phyloP scores from a whole-genome alignment of 2,113 vertebrate species.

The Grus americana region DNA sequence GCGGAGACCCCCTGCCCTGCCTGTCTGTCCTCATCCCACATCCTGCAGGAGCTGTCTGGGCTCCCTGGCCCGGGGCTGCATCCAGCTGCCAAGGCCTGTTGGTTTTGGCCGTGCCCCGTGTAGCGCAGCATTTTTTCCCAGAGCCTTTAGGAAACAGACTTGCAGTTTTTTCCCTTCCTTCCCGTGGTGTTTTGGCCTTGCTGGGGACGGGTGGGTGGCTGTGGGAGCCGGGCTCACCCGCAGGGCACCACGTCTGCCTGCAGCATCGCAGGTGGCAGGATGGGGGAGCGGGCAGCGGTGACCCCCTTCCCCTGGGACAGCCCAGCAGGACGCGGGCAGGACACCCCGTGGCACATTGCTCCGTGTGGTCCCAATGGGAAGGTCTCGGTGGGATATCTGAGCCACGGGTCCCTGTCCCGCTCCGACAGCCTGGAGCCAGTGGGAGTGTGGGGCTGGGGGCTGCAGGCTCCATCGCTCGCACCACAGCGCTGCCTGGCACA shows the following conservation, averaged over 20 bases:
- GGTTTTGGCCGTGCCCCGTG: slow-evolving; percentile 51
- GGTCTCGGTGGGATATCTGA: accelerated
- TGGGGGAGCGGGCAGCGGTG: accelerated
- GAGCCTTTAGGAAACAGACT: slow-evolving; percentile 54
- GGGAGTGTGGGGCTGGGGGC: not conserved
- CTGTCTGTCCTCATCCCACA: slow-evolving; percentile 8
- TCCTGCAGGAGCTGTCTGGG: slow-evolving; percentile 54
- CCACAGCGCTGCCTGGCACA: not conserved
- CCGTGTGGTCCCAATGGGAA: accelerated
- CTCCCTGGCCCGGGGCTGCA: not conserved
- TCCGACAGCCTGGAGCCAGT: accelerated
- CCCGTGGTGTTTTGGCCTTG: not conserved
- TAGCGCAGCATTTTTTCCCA: slow-evolving; percentile 47
- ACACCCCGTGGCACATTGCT: not conserved
- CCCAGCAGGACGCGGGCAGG: accelerated
- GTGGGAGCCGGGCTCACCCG: not conserved
- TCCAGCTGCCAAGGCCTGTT: slow-evolving; percentile 31
- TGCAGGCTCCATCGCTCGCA: not conserved
- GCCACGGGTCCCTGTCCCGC: accelerated
- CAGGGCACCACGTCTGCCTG: not conserved
- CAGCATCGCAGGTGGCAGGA: not conserved
- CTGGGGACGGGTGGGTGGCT: not conserved
- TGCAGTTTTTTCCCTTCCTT: slow-evolving; percentile 45
- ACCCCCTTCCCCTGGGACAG: not conserved
- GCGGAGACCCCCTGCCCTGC: not conserved